A percentile compares a stretch with the other conserved stretches of the same genome.
phyloP scores from a whole-genome alignment of 1,140 invertebrate species.

The Micrasema minimum region DNA sequence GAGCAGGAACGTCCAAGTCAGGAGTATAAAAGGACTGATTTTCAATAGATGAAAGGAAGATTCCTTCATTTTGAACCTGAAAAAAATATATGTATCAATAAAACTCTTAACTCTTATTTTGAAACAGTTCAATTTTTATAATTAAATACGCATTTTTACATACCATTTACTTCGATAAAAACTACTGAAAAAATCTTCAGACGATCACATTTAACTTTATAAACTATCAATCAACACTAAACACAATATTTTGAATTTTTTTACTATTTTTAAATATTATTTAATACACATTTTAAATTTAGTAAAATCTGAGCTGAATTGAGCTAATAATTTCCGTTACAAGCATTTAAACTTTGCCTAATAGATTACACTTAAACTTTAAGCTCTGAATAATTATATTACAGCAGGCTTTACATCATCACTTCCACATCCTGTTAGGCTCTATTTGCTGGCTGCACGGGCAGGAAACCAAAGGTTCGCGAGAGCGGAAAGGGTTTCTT shows the following conservation, averaged over 20 bases:
- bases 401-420: not conserved
- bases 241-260: too few relatives aligned
- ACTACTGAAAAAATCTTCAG: not conserved
- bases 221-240: too few relatives aligned
- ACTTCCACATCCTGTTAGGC: constrained; percentile 13
- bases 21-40: constrained; percentile 40
- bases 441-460: constrained; percentile 5
- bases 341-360: not conserved
- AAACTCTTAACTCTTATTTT: not conserved
- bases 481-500: constrained; percentile 14
- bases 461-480: constrained; percentile 10
- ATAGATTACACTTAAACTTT: not conserved
- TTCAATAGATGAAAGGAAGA: constrained; percentile 35
- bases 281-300: not conserved
- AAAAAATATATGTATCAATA: constrained; percentile 7
- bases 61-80: constrained; percentile 41
- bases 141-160: not conserved
- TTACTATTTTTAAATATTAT: too few relatives aligned
- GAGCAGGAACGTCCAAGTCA: constrained; percentile 42
- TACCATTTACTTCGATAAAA: not conserved
- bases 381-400: too few relatives aligned
- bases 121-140: not conserved
- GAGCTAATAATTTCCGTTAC: not conserved
- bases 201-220: too few relatives aligned
- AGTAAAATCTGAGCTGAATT: not conserved